Evolutionary conservation across 2,888 invertebrate genomes (phyloP), one percentile per base, ranked within the genome.

Genomic region (Drosophila recens): DNA sequence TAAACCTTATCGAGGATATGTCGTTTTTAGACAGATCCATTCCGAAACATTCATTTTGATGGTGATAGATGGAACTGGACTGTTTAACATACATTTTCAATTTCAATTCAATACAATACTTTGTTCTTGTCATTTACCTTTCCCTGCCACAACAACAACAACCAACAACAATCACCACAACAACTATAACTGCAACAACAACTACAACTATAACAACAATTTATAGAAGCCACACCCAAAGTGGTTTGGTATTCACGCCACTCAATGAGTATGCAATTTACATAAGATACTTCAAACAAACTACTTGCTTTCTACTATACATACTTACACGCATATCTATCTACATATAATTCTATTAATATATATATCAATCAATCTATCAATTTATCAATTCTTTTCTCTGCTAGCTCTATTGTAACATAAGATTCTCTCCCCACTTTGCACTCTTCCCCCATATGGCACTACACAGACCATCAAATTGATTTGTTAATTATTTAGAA

Each of bases 231-330:
- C 80, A 83, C 88, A 83, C 82, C 86, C 86, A 90, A 87, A 92
- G 91, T 89, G 92, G 92, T 90, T 87, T 91, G 91, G 92, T 91
- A 80, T 90, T 92, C 79, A 90, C 91, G 82, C 91, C 91, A 89
- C 92, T 92, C 82, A 92, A 92, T 91, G 91, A 92, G 91, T 92
- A 92, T 90, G 92, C 91, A 87, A 87, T 70, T 80, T 76, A 45
- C 65, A 58, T 78, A 54, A 64, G 27, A 59, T 53, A 57, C 67
- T 45, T 53, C 40, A 42, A 53, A 56, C 52, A 48, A 76, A 65
- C 59, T 69, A 63, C 45, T 66, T 67, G 72, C 68, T 67, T 45
- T 30, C 43, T 71, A 76, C 57, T 64, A 69, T 62, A 46, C 30
- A 73, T 56, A 63, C 46, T 30, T 58, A 69, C 62, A 58, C 70